These are phyloP conservation scores for Nasonia giraulti DNA, from an alignment of 1,140 invertebrate genomes.

Conservation along the genomic window DNA sequence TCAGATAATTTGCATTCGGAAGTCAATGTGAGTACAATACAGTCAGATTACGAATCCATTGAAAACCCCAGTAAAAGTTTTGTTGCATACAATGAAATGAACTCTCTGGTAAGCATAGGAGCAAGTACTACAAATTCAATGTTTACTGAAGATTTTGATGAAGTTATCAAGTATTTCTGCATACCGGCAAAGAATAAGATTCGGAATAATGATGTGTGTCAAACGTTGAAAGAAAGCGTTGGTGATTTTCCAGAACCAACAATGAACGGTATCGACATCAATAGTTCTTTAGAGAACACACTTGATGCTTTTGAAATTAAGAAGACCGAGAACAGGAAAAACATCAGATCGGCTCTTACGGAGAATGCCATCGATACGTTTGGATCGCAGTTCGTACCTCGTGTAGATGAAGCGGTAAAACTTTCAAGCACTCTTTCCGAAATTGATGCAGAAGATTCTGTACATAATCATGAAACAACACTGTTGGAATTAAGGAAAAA, in stretches of 20 bases:
- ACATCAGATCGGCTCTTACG: neutral
- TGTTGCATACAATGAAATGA: neutral
- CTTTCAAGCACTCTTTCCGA: neutral
- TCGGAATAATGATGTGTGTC: neutral
- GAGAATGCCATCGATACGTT: neutral
- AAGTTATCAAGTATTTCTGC: neutral
- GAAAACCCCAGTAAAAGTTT: neutral
- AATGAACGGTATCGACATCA: neutral
- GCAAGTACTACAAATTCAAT: neutral
- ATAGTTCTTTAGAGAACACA: neutral
- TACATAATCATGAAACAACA: neutral
- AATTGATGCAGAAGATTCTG: neutral
- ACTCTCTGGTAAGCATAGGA: neutral
- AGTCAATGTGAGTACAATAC: neutral
- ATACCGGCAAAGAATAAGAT: neutral
- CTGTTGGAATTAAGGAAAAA: slow-evolving; percentile 44
- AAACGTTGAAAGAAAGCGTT: neutral
- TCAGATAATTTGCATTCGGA: neutral
- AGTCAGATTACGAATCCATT: neutral
- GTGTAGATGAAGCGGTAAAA: neutral
- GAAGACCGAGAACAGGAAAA: neutral
- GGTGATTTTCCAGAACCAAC: neutral
- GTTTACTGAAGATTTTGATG: slow-evolving; percentile 8
- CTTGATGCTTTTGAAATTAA: neutral
- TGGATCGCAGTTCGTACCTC: neutral